phyloP scores from a whole-genome alignment of 37 sponge, comb jelly and placozoan genomes.

The Chondrilla cf. caribensis region DNA sequence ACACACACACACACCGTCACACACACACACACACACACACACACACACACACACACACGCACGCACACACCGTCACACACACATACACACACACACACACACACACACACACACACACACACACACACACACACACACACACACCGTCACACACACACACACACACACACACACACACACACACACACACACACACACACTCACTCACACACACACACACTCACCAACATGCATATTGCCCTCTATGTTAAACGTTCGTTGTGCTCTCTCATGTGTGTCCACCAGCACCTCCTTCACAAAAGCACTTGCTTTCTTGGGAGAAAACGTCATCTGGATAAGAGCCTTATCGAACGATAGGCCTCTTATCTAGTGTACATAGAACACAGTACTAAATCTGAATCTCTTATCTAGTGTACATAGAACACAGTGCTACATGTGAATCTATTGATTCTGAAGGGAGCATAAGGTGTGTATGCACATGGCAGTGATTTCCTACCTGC shows the following conservation, averaged over 20 bases:
- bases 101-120: constrained; percentile 1
- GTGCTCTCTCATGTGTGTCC: constrained; percentile 74
- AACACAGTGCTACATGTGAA: too few species aligned
- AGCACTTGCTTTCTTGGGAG: constrained; percentile 68
- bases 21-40: constrained; percentile 18
- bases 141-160: constrained; percentile 5
- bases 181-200: constrained; percentile 6
- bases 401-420: too few species aligned
- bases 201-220: constrained; percentile 10
- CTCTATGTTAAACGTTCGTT: constrained; percentile 12
- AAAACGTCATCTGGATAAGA: constrained; percentile 68
- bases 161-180: not conserved
- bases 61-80: not conserved
- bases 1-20: constrained; percentile 57
- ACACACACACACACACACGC: not conserved
- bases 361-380: constrained; percentile 71
- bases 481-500: constrained; percentile 34
- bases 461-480: too few species aligned
- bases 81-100: not conserved
- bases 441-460: too few species aligned
- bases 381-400: too few species aligned
- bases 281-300: constrained; percentile 59
- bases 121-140: not conserved
- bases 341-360: constrained; percentile 61
- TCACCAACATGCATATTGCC: constrained; percentile 72